phyloP scores from a whole-genome alignment of 2,888 invertebrate genomes.

The Pollenia angustigena region DNA sequence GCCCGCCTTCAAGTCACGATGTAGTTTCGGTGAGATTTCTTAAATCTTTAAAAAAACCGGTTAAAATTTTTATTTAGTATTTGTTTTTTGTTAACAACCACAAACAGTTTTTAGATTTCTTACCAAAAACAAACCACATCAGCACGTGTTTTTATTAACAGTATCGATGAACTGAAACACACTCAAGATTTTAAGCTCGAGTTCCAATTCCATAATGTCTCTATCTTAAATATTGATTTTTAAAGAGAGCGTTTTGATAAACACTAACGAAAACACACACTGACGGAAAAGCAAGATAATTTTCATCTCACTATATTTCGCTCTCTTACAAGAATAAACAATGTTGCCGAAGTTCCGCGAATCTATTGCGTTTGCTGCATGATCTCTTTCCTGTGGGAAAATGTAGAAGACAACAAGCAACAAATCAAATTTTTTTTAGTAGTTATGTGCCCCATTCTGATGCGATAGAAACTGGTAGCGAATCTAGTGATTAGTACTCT shows the following conservation, averaged over 20 bases:
- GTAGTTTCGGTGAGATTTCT: slow-evolving; percentile 40
- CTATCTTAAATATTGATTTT: background rate
- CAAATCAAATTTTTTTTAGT: no score
- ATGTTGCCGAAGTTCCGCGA: no score
- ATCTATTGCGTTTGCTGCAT: no score
- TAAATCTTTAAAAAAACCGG: slow-evolving; percentile 45
- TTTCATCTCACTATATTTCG: no score
- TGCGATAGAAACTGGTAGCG: no score
- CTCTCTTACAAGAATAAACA: no score
- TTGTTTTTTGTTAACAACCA: slow-evolving; percentile 26
- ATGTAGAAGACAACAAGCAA: no score
- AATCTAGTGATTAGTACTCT: no score
- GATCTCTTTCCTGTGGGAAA: no score
- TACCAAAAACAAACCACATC: slow-evolving; percentile 46
- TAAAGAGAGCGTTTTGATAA: background rate
- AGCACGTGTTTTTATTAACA: slow-evolving; percentile 55
- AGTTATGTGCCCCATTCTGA: no score
- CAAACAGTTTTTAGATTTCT: slow-evolving; percentile 10
- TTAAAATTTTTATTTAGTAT: slow-evolving; percentile 35
- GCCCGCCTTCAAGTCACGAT: slow-evolving; percentile 57
- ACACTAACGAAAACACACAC: no score
- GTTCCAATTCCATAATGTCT: slow-evolving; percentile 49
- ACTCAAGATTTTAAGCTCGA: background rate
- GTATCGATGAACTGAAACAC: background rate
- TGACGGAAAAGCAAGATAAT: no score